Evolutionary conservation across 2,888 invertebrate species (phyloP), one percentile per base, ranked within the genome.

Genomic region (Bugulina stolonifera): DNA sequence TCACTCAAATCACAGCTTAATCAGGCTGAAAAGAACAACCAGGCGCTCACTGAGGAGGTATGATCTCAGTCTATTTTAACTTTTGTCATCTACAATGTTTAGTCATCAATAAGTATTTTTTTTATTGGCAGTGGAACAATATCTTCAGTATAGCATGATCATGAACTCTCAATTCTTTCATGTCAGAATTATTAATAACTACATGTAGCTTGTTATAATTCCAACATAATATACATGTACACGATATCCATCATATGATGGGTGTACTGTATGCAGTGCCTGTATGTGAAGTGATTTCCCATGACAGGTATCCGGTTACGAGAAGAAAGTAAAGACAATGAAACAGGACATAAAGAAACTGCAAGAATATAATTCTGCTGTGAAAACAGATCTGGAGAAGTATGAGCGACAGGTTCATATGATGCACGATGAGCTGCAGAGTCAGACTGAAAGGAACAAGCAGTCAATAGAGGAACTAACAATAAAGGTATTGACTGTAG

Each of bases 31-130:
- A 81, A 82, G 72, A 81, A 81, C 72, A 81, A 80, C 73, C 77
- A 79, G 72, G 76, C 80, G 2, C 77, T 83, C 77, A 75, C 76
- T 52, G 81, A 83, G 32, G 83, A 83, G 79, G 82, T 82, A 72
- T 52, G 75, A n/a, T n/a, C n/a, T n/a, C 57, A 5, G n/a, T n/a
- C n/a, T n/a, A n/a, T n/a, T n/a, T n/a, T n/a, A n/a, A n/a, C n/a
- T n/a, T n/a, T n/a, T n/a, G n/a, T n/a, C n/a, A n/a, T n/a, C n/a
- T n/a, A n/a, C n/a, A n/a, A n/a, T n/a, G n/a, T n/a, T n/a, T n/a
- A n/a, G n/a, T n/a, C n/a, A n/a, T n/a, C n/a, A n/a, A n/a, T n/a
- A n/a, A n/a, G n/a, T n/a, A n/a, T n/a, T n/a, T n/a, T n/a, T n/a
- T n/a, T n/a, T n/a, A n/a, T n/a, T n/a, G n/a, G n/a, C n/a, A n/a